Base-by-base conservation (phyloP, 2,888 invertebrate species). In the Abrostola tripartita region DNA sequence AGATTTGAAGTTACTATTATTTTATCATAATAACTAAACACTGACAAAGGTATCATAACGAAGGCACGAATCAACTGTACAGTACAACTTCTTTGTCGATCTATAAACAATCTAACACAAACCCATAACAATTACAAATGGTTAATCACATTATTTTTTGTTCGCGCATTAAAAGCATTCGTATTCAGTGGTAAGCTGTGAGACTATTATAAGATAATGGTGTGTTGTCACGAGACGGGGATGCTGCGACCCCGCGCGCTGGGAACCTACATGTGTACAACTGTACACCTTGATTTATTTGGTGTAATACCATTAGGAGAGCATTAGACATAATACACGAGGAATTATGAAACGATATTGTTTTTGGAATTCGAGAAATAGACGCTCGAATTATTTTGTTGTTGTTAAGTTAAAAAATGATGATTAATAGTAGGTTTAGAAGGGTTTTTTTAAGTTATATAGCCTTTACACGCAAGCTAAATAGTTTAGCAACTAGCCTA, bases 121-220 rank as follows among this genome's bases (percentile, higher is more conserved):
- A 72, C 44, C 24, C 24, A 24, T 24, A 24, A 24, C 24, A 24
- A 24, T 24, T 24, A 24, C 24, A 24, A 24, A 24, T 24, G 24
- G 24, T 24, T 51, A 42, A 56, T 72, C 37, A 9, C 37, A 54
- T 37, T n/a, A 71, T 49, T 50, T 52, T 61, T 44, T 61, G 24
- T 68, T 67, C 63, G 68, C 10, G 69, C 41, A 61, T 63, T 60
- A 38, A 61, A 60, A 67, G 66, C 49, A 63, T 65, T 59, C 53
- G 40, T 61, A 65, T 72, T 61, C 65, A 60, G 70, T 65, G 65
- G 70, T 65, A 74, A 68, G 52, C 65, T 55, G 76, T 51, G 61
- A 56, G 65, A 68, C 69, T 71, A 82, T 81, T 76, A 76, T 54
- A 60, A 12, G 10, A 37, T 82, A 82, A 82, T 79, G 78, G 68